Evolutionary conservation across 1,140 invertebrate genomes (phyloP).

Genomic region (Amphibalanus amphitrite): DNA sequence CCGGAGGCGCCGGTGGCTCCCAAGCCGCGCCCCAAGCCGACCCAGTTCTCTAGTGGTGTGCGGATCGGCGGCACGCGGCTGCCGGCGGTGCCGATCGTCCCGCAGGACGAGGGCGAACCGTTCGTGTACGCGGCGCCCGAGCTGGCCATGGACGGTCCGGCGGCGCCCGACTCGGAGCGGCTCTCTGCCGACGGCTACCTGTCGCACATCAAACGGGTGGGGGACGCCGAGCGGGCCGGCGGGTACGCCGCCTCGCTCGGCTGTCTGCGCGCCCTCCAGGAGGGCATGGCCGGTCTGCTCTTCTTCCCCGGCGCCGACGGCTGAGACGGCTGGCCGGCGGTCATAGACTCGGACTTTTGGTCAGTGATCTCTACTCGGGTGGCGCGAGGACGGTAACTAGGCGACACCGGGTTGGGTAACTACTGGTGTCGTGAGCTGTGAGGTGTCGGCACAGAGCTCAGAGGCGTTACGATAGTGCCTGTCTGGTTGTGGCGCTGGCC

Average conservation of each 20-base stretch:
- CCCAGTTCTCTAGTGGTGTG: background rate
- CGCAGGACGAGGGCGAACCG: constrained; percentile 53
- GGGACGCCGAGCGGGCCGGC: constrained; percentile 58
- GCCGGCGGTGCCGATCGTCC: constrained; percentile 35
- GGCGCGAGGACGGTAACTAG: too few relatives aligned
- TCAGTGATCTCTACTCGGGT: too few relatives aligned
- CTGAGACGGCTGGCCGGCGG: background rate
- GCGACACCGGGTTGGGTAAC: too few relatives aligned
- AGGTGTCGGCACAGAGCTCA: too few relatives aligned
- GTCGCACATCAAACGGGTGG: constrained; percentile 50
- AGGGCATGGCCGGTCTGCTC: constrained; percentile 41
- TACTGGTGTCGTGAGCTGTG: too few relatives aligned
- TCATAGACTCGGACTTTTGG: too few relatives aligned
- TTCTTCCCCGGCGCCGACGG: constrained; percentile 1
- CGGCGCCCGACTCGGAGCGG: constrained; percentile 40
- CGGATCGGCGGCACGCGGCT: background rate
- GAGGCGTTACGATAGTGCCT: too few relatives aligned
- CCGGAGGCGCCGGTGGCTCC: background rate
- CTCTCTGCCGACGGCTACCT: constrained; percentile 49
- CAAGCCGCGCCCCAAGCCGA: background rate
- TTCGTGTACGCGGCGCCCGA: constrained; percentile 45
- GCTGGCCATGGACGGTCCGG: constrained; percentile 34
- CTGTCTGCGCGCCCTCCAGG: constrained; percentile 71
- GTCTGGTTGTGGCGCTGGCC: too few relatives aligned
- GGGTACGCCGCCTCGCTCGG: constrained; percentile 64